Evolutionary conservation across 1,140 invertebrate species (phyloP).

Genomic region (Euwallacea similis): DNA sequence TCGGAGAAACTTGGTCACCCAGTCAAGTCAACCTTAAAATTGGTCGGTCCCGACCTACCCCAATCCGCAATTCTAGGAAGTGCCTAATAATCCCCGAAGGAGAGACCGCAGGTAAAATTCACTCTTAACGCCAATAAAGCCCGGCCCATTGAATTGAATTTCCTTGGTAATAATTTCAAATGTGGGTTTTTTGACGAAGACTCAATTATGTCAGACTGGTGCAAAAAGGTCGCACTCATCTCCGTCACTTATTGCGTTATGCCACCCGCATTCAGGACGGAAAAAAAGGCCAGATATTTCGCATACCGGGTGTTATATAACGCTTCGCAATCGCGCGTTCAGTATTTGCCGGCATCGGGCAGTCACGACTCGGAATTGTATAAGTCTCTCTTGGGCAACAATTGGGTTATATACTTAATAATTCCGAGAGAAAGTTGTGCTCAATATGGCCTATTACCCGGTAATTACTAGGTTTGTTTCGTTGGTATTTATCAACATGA

Average conservation of each 20-base stretch:
- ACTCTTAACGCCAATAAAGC: too few relatives aligned
- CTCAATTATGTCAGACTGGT: background rate
- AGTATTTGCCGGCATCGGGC: conserved; percentile 8
- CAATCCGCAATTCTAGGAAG: too few relatives aligned
- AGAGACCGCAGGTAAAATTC: too few relatives aligned
- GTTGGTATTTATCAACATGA: background rate
- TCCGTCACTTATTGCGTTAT: too few relatives aligned
- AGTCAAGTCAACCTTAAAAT: too few relatives aligned
- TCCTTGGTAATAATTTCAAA: too few relatives aligned
- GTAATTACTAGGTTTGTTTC: conserved; percentile 8
- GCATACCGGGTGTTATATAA: conserved; percentile 14
- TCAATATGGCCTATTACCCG: conserved; percentile 10
- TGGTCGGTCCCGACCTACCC: too few relatives aligned
- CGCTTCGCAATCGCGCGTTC: conserved; percentile 16
- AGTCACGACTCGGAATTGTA: conserved; percentile 25
- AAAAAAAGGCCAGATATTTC: conserved; percentile 19
- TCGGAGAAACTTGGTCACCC: too few relatives aligned
- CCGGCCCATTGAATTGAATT: too few relatives aligned
- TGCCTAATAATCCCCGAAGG: too few relatives aligned
- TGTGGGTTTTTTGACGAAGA: too few relatives aligned
- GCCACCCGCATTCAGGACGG: background rate
- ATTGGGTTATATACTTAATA: conserved; percentile 23
- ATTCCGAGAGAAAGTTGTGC: conserved; percentile 22
- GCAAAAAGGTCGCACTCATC: background rate
- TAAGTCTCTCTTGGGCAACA: conserved; percentile 26